Conservation (phyloP, 2,113 vertebrate species). For the Oreocharis arfaki region DNA sequence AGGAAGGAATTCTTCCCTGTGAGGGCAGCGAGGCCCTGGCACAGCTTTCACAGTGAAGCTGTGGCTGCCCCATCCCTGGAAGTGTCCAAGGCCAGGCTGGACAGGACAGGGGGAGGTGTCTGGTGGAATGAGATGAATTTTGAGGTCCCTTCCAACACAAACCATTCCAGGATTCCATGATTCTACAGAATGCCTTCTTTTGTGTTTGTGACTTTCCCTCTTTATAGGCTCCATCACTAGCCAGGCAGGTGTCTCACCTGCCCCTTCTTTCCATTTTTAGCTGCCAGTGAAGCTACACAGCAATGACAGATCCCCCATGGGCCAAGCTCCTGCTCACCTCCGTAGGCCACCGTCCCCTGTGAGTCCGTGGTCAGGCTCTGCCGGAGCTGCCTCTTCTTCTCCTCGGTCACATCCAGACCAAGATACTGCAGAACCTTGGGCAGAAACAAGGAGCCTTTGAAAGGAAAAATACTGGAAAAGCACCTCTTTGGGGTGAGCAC, state of each 20-base stretch:
- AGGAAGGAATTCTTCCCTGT: neutral
- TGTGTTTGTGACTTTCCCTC: neutral
- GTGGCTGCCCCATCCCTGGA: neutral
- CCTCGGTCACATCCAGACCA: slow-evolving; percentile 80
- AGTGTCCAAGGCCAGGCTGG: neutral
- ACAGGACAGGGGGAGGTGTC: neutral
- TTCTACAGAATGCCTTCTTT: neutral
- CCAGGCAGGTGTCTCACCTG: neutral
- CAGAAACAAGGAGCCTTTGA: neutral
- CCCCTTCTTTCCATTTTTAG: neutral
- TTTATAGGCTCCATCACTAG: neutral
- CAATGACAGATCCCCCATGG: fast-evolving
- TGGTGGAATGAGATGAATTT: neutral
- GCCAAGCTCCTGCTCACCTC: slow-evolving; percentile 69
- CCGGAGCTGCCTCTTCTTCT: slow-evolving; percentile 78
- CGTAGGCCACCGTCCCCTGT: slow-evolving; percentile 86
- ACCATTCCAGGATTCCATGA: neutral
- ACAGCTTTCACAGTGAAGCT: neutral
- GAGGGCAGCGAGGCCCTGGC: neutral
- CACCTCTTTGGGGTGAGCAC: neutral
- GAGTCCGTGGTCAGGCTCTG: slow-evolving; percentile 81
- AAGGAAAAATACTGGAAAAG: neutral
- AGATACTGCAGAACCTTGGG: slow-evolving; percentile 83
- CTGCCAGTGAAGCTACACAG: neutral
- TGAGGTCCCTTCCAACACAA: neutral